Percentiles rank a stretch among this genome's conserved stretches.
These are phyloP conservation scores for Hemistola chrysoprasaria DNA, from an alignment of 2,888 invertebrate genomes.

Conservation along the genomic window DNA sequence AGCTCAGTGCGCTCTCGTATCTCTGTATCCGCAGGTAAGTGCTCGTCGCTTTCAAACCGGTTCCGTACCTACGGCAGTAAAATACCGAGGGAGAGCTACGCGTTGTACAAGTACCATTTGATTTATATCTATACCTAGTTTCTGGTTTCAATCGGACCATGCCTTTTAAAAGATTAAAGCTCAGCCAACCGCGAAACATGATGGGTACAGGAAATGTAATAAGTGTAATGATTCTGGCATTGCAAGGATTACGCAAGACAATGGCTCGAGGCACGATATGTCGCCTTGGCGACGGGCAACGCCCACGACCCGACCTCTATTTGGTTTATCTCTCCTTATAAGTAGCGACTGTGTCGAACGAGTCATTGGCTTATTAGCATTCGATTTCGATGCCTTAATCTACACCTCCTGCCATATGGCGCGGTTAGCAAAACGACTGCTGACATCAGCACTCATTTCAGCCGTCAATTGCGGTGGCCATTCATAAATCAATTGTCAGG, in stretches of 20 bases:
- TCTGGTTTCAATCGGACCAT: constrained; percentile 24
- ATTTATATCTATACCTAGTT: constrained; percentile 30
- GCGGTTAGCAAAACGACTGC: constrained; percentile 3
- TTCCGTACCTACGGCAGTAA: constrained; percentile 39
- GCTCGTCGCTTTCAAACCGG: constrained; percentile 64
- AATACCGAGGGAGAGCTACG: constrained; percentile 40
- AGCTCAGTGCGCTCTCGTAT: constrained; percentile 46
- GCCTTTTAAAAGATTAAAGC: constrained; percentile 43
- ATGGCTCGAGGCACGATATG: constrained; percentile 53
- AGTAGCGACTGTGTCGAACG: constrained; percentile 61
- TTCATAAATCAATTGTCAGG: constrained; percentile 20
- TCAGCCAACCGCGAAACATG: constrained; percentile 63
- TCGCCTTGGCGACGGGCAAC: constrained; percentile 58
- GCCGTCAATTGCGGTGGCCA: constrained; percentile 14
- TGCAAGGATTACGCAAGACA: constrained; percentile 67
- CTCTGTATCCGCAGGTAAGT: constrained; percentile 47
- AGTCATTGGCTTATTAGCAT: constrained; percentile 53
- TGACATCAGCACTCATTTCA: constrained; percentile 23
- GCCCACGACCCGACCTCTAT: constrained; percentile 63
- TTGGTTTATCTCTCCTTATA: constrained; percentile 69
- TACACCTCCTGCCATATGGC: constrained; percentile 50
- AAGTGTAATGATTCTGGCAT: constrained; percentile 53
- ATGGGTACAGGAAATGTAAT: constrained; percentile 64
- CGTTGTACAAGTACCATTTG: constrained; percentile 39
- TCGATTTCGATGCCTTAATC: constrained; percentile 54